phyloP scores from a whole-genome alignment of 2,113 vertebrate species.

The Malurus cyaneus region DNA sequence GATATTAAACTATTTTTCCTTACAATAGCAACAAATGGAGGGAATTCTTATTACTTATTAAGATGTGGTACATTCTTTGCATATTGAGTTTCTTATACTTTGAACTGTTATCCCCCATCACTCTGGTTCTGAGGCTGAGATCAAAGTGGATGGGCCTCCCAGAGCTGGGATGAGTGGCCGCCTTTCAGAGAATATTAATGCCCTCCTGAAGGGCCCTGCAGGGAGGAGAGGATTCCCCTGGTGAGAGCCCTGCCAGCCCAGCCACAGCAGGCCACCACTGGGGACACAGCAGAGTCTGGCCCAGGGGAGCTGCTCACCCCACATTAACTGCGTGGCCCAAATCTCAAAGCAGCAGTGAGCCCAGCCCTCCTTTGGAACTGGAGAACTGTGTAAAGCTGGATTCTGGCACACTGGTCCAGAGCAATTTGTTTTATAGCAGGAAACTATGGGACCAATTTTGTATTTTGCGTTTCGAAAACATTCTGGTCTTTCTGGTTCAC shows the following conservation, averaged over 20 bases:
- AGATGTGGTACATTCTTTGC: conserved; percentile 44
- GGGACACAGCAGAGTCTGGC: not conserved
- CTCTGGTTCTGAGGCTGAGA: conserved; percentile 12
- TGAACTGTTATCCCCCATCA: conserved; percentile 25
- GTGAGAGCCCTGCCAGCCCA: not conserved
- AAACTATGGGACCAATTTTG: not conserved
- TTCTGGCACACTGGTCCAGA: not conserved
- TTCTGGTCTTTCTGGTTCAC: not conserved
- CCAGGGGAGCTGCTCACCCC: not conserved
- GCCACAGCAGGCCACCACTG: not conserved
- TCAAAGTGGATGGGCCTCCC: conserved; percentile 24
- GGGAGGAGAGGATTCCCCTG: conserved; percentile 4
- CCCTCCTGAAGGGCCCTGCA: conserved; percentile 14
- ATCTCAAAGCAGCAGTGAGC: not conserved
- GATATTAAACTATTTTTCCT: conserved; percentile 52
- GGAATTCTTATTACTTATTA: conserved; percentile 35
- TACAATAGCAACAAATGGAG: conserved; percentile 43
- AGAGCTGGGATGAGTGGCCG: conserved; percentile 41
- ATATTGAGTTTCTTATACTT: conserved; percentile 37
- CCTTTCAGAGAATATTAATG: conserved; percentile 34
- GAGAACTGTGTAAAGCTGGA: not conserved
- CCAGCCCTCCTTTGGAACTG: not conserved
- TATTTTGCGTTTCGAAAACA: not conserved
- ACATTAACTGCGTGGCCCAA: not conserved
- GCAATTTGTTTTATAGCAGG: not conserved